phyloP scores from a whole-genome alignment of 1,140 invertebrate genomes.

The Polypedilum vanderplanki region DNA sequence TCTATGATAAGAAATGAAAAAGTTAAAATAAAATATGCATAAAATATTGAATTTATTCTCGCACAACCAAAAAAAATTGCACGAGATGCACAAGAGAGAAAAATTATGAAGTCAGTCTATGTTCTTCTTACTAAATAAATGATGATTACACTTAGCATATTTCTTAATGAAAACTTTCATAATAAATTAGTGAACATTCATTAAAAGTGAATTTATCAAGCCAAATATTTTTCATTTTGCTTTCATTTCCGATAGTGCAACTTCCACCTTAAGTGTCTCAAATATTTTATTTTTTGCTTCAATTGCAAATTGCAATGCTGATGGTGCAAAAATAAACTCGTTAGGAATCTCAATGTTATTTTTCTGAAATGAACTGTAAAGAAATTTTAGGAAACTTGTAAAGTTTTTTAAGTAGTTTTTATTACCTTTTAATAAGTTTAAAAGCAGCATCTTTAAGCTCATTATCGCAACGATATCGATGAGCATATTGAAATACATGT shows the following conservation, averaged over 20 bases:
- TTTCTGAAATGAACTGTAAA: not conserved
- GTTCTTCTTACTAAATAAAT: not conserved
- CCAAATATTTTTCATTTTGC: no score
- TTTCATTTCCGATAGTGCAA: not conserved
- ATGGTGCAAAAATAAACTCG: not conserved
- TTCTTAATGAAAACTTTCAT: not conserved
- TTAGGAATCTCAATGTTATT: slow-evolving; percentile 6
- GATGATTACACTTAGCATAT: not conserved
- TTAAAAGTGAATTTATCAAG: not conserved
- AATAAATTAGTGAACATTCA: not conserved
- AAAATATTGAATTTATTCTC: no score
- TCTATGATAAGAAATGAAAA: no score
- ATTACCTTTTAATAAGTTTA: not conserved
- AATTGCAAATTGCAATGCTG: not conserved
- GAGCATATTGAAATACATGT: not conserved
- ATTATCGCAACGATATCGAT: not conserved
- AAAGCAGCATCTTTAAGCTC: not conserved
- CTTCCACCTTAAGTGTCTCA: not conserved
- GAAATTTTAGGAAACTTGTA: not conserved
- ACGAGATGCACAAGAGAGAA: not conserved
- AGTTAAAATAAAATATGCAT: no score
- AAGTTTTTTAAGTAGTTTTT: not conserved
- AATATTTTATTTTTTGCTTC: not conserved
- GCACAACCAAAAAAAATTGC: no score
- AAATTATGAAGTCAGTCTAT: not conserved